Conservation (phyloP, 2,797 vertebrate genomes). For the Okamejei kenojei region DNA sequence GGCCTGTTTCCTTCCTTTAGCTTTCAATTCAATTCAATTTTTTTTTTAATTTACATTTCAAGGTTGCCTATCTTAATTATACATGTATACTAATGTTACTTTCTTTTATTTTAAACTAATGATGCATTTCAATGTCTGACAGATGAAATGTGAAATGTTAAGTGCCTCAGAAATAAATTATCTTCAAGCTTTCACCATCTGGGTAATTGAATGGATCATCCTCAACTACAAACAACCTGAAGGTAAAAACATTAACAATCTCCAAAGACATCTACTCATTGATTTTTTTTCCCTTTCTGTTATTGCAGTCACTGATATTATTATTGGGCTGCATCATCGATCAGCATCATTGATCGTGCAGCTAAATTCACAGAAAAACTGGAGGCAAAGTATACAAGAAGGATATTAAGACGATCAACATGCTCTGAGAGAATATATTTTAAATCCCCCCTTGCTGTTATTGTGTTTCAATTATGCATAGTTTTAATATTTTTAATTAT, state of each 20-base stretch:
- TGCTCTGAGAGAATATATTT: background rate
- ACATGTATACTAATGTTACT: constrained; percentile 10
- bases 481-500: background rate
- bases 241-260: constrained; percentile 38
- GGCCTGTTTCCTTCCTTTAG: too few species aligned
- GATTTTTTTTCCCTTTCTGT: constrained; percentile 42
- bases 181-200: background rate
- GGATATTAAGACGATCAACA: constrained; percentile 31
- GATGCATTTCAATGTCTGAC: background rate
- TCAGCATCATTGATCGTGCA: constrained; percentile 47
- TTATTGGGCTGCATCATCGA: constrained; percentile 43
- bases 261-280: constrained; percentile 44
- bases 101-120: background rate
- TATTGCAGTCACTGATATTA: constrained; percentile 43
- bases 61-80: background rate
- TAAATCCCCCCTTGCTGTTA: background rate
- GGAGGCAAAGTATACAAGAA: constrained; percentile 41
- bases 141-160: constrained; percentile 1
- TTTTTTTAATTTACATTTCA: background rate
- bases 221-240: constrained; percentile 39
- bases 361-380: constrained; percentile 48
- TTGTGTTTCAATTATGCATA: background rate
- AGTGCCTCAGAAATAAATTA: constrained; percentile 15
- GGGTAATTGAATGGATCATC: constrained; percentile 1
- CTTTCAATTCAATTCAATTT: too few species aligned